Base-by-base conservation (phyloP, 1,140 invertebrate species). In the Tyrophagus putrescentiae region DNA sequence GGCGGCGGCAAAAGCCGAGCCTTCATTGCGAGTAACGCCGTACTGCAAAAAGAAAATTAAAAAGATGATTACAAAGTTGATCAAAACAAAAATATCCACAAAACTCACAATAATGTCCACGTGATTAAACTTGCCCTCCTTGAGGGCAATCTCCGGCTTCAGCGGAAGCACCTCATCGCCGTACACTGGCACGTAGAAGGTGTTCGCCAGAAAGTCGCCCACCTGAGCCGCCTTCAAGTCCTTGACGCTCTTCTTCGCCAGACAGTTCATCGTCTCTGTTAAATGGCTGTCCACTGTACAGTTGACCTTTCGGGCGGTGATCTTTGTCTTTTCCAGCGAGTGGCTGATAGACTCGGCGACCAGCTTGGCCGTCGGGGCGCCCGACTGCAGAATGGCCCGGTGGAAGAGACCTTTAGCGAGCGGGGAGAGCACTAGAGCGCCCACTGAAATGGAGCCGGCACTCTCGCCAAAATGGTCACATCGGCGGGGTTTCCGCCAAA, bases 301-400 rank as follows among this genome's bases (percentile, higher is more conserved):
- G 7, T 11, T 25, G 25, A 9, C 18, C 18, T 16, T 13, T 5
- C 21, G 4, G 18, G 9, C 7, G 21, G n/a, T n/a, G n/a, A n/a
- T n/a, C n/a, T n/a, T n/a, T n/a, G n/a, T n/a, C n/a, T 5, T 25
- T 9, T 52, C 56, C 29, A 81, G 63, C 75, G 72, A 65, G 73
- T 67, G 64, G 75, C 76, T 11, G 88, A 48, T 63, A 83, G 64
- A 57, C 72, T 70, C 11, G 84, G 79, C 34, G 80, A 67, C 29
- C 62, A 58, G 21, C 18, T 7, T 25, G 5, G 11, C 9, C 4
- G 5, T 60, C 18, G 58, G 56, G 7, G 13, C 18, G 23, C 34
- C 56, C 16, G 52, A 54, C 32, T 67, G 56, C 60, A 76, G 64
- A 21, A 77, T 76, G 11, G 70, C 74, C 60, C 72, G 59, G 44